phyloP scores from a whole-genome alignment of 2,888 invertebrate genomes.

The Hirtodrosophila trivittata region DNA sequence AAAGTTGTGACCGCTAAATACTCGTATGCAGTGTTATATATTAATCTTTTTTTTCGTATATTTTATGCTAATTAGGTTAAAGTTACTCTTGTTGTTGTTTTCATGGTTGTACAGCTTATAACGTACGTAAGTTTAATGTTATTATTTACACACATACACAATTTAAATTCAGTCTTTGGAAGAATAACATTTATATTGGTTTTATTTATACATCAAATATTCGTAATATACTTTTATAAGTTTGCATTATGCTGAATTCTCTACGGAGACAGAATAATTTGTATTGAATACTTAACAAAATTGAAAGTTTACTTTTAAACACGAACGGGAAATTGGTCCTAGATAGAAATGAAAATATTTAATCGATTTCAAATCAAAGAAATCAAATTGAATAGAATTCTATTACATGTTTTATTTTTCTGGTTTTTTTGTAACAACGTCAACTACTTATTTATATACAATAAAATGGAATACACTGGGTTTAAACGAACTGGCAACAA shows the following conservation, averaged over 20 bases:
- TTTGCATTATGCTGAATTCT: slow-evolving; percentile 11
- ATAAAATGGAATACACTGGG: slow-evolving; percentile 22
- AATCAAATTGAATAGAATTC: not conserved
- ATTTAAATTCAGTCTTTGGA: slow-evolving; percentile 83
- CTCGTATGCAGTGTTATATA: no score
- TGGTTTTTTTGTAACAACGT: slow-evolving; percentile 17
- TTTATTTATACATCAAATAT: slow-evolving; percentile 43
- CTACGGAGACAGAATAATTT: slow-evolving; percentile 11
- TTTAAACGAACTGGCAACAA: slow-evolving; percentile 42
- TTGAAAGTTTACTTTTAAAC: slow-evolving; percentile 2
- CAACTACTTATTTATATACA: slow-evolving; percentile 31
- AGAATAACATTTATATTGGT: slow-evolving; percentile 80
- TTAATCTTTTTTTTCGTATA: not conserved
- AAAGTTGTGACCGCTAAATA: no score
- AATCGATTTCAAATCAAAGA: no score
- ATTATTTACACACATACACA: slow-evolving; percentile 79
- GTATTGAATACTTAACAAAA: slow-evolving; percentile 4
- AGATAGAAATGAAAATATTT: slow-evolving; percentile 24
- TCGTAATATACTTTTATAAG: slow-evolving; percentile 11
- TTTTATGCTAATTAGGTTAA: no score
- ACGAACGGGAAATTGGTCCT: slow-evolving; percentile 48
- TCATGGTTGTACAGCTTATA: slow-evolving; percentile 35
- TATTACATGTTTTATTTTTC: not conserved
- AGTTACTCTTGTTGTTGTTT: slow-evolving; percentile 4
- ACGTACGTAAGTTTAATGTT: slow-evolving; percentile 23